phyloP scores from a whole-genome alignment of 1,140 invertebrate genomes.

The Piezodorus guildinii region DNA sequence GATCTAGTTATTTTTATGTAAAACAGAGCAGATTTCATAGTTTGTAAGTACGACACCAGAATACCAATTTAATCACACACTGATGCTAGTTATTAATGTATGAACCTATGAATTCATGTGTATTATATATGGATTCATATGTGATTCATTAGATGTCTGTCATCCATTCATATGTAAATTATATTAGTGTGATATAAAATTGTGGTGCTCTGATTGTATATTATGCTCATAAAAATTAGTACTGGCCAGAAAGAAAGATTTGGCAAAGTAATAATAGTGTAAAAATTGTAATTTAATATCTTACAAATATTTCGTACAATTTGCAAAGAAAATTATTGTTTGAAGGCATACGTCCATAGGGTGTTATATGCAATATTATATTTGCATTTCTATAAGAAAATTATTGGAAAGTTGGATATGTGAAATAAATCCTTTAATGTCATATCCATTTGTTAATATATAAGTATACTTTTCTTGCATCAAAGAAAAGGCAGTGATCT shows the following conservation, averaged over 20 bases:
- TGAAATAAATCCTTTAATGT: slow-evolving; percentile 2
- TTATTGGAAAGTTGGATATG: neutral
- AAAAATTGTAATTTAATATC: slow-evolving; percentile 22
- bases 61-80: slow-evolving; percentile 3
- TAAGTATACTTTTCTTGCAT: slow-evolving; percentile 15
- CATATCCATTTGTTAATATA: slow-evolving; percentile 15
- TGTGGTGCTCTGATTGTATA: slow-evolving; percentile 26
- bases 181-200: slow-evolving; percentile 27
- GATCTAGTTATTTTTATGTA: neutral
- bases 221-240: slow-evolving; percentile 18
- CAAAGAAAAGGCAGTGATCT: neutral
- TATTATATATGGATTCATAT: neutral
- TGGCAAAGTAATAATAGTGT: slow-evolving; percentile 18
- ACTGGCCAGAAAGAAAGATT: slow-evolving; percentile 20
- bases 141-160: slow-evolving; percentile 11
- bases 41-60: slow-evolving; percentile 11
- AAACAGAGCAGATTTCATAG: slow-evolving; percentile 7
- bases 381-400: neutral
- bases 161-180: slow-evolving; percentile 24
- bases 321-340: slow-evolving; percentile 11
- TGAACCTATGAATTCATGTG: neutral
- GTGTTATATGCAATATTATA: slow-evolving; percentile 8
- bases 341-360: slow-evolving; percentile 14
- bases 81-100: neutral
- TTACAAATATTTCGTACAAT: neutral